Evolutionary conservation across 2,797 vertebrate genomes (phyloP).

Genomic region (Hemitrygon akajei): DNA sequence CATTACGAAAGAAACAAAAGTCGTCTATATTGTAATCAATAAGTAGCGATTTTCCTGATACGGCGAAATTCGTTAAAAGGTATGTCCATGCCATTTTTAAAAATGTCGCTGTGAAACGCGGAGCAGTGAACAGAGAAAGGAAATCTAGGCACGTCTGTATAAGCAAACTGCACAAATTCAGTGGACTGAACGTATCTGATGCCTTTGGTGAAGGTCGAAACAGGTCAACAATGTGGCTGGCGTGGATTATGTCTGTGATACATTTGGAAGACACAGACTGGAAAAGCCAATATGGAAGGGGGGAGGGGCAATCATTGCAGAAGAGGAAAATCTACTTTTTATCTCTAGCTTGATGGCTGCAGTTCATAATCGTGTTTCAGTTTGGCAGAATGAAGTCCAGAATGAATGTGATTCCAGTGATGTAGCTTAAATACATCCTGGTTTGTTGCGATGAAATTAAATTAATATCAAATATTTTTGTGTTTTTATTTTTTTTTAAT

Average conservation of each 20-base stretch:
- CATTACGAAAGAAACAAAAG: not conserved
- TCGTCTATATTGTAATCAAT: not conserved
- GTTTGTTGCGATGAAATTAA: constrained; percentile 9
- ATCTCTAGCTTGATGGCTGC: not conserved
- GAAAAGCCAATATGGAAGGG: constrained; percentile 15
- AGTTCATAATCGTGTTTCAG: not conserved
- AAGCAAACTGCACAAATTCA: constrained; percentile 13
- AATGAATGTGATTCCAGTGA: not conserved
- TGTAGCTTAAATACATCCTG: not conserved
- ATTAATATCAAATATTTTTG: not conserved
- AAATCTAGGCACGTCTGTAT: not conserved
- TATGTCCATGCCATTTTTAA: not conserved
- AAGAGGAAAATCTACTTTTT: not conserved
- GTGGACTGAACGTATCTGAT: not conserved
- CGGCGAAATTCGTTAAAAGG: not conserved
- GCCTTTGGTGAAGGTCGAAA: constrained; percentile 18
- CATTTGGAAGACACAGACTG: not conserved
- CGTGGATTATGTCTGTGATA: not conserved
- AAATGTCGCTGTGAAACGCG: not conserved
- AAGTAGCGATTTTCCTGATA: not conserved
- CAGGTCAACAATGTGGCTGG: not conserved
- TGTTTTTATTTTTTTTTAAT: not conserved
- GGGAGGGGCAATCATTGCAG: not conserved
- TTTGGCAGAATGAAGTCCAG: not conserved
- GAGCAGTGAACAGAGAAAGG: not conserved